Conservation (phyloP, 2,888 invertebrate genomes). For the Oscheius sp. region DNA sequence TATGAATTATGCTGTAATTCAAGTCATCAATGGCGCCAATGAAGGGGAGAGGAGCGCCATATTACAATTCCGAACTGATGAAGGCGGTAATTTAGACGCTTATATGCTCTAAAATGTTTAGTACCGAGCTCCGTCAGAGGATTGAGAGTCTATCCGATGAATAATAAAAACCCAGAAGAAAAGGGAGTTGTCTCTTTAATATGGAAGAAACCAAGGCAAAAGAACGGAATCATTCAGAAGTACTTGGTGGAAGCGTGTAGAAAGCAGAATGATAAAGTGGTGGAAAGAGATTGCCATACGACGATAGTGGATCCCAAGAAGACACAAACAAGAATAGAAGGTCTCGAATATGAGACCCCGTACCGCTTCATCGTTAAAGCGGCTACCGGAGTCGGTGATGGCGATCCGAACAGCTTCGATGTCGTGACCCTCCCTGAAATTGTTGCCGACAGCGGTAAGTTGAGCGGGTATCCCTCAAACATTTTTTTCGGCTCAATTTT, state of each 20-base stretch:
- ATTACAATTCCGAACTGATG: conserved; percentile 85
- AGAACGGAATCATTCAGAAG: conserved; percentile 89
- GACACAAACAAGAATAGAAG: conserved; percentile 52
- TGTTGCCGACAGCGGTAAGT: conserved; percentile 48
- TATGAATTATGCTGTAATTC: conserved; percentile 85
- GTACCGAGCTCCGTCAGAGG: conserved; percentile 66
- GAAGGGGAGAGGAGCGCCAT: conserved; percentile 88
- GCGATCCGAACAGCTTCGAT: conserved; percentile 75
- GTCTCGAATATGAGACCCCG: conserved; percentile 83
- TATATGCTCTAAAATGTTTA: not conserved
- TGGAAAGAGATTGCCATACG: conserved; percentile 43
- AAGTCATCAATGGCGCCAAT: conserved; percentile 83
- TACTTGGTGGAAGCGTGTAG: conserved; percentile 76
- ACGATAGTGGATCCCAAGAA: conserved; percentile 46
- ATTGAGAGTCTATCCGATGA: conserved; percentile 66
- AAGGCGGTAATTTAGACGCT: conserved; percentile 76
- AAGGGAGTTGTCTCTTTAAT: conserved; percentile 77
- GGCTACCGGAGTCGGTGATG: conserved; percentile 86
- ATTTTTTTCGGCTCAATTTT: no score
- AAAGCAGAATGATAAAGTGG: conserved; percentile 41
- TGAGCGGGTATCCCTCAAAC: no score
- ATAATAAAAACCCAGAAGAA: conserved; percentile 48
- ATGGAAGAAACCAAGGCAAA: conserved; percentile 90
- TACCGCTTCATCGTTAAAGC: conserved; percentile 83
- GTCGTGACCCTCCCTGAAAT: conserved; percentile 64